Evolutionary conservation across 2,113 vertebrate species (phyloP).

Genomic region (Pagrus major): DNA sequence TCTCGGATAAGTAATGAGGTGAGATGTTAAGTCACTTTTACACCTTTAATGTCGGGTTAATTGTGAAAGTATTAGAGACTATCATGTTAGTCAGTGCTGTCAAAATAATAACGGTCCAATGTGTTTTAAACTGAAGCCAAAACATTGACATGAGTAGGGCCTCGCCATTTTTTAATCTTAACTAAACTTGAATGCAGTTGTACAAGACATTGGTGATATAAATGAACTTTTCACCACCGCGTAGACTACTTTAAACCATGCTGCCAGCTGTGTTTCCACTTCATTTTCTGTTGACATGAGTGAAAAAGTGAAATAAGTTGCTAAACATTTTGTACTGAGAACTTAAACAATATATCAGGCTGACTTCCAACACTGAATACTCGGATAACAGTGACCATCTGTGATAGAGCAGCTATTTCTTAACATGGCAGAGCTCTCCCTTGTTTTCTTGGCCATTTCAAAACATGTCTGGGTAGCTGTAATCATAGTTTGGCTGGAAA

Average conservation of each 20-base stretch:
- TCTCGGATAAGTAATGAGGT: slow-evolving; percentile 58
- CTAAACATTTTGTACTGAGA: slow-evolving; percentile 10
- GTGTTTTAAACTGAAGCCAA: neutral
- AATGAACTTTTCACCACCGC: neutral
- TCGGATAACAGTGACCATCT: slow-evolving; percentile 39
- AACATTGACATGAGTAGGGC: slow-evolving; percentile 45
- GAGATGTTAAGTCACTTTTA: slow-evolving; percentile 34
- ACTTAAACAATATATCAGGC: neutral
- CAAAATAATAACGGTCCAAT: neutral
- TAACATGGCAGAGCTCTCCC: neutral
- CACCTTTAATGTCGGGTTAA: neutral
- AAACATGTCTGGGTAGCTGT: slow-evolving; percentile 33
- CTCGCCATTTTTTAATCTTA: slow-evolving; percentile 14
- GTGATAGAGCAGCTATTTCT: slow-evolving; percentile 25
- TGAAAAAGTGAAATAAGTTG: neutral
- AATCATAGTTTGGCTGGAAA: slow-evolving; percentile 14
- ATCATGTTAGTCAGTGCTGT: rapidly evolving
- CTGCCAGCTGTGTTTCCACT: neutral
- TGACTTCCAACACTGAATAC: slow-evolving; percentile 9
- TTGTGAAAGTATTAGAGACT: rapidly evolving
- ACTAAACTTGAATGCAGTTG: neutral
- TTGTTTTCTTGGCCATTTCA: slow-evolving; percentile 16
- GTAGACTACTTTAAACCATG: neutral
- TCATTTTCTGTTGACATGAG: neutral
- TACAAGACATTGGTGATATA: neutral